Base-by-base conservation (phyloP, 2,797 vertebrate genomes). In the Siniperca scherzeri region DNA sequence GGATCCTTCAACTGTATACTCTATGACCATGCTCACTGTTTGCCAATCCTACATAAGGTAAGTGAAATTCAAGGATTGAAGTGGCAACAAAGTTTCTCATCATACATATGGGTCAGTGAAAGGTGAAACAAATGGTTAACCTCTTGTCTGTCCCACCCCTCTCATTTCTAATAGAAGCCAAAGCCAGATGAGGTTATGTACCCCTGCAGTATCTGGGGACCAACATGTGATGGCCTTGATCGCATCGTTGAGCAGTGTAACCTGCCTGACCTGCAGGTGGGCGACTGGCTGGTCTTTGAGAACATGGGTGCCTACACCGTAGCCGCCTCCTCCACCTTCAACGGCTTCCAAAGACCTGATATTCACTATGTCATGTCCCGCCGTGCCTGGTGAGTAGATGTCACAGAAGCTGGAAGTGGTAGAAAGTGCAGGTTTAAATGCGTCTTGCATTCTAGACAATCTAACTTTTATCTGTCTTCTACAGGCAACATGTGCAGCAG, bases 231-330 rank as follows among this genome's bases (percentile, higher is more conserved):
- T 0, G 98, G 98, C 21, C 95, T 99, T 0, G 99, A 99, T 76
- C 97, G 98, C 66, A 98, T 99, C 3, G 97, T 98, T 0, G 98
- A 99, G 89, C 95, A 97, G 70, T 99, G 97, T 8, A 52, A 69
- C 61, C 90, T 99, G 89, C 99, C 98, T 0, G 98, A 99, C 82
- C 81, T 99, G 92, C 98, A 98, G 5, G 96, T 99, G 62, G 98
- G 98, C 0, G 98, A 99, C 72, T 99, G 98, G 99, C 95, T 99
- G 94, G 92, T 99, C 12, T 99, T 99, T 91, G 97, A 99, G 67
- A 98, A 99, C 94, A 99, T 99, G 99, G 98, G 98, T 0, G 98
- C 98, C 67, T 99, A 99, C 86, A 99, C 98, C 0, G 97, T 99
- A 19, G 97, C 98, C 0, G 97, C 97, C 0, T 94, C 98, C 62